Evolutionary conservation across 2,797 vertebrate genomes (phyloP).

Genomic region (Pteropus rufus): DNA sequence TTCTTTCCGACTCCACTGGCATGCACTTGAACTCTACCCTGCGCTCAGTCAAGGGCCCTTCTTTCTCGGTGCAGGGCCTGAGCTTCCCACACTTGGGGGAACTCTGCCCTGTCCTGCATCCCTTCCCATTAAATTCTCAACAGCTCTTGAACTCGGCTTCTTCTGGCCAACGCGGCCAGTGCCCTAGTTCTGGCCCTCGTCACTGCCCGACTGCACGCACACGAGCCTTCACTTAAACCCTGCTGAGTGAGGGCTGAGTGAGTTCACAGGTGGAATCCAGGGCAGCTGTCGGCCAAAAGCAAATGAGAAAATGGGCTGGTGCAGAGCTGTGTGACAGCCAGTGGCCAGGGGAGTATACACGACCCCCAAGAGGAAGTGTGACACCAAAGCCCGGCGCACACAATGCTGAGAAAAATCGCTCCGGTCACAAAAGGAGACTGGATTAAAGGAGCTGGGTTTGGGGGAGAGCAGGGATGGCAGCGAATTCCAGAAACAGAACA

Average conservation of each 20-base stretch:
- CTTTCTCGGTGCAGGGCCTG: too few relatives aligned
- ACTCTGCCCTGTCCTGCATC: too few relatives aligned
- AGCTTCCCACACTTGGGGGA: too few relatives aligned
- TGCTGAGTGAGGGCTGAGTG: too few relatives aligned
- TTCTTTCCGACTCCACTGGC: too few relatives aligned
- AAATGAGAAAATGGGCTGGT: neutral
- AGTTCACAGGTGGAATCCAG: neutral
- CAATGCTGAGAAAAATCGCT: neutral
- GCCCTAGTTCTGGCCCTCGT: neutral
- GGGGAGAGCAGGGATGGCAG: neutral
- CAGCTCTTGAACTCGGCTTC: neutral
- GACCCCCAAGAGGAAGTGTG: neutral
- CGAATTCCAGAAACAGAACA: neutral
- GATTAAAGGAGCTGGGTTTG: neutral
- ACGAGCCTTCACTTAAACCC: neutral
- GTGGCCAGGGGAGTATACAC: neutral
- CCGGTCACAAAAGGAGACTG: neutral
- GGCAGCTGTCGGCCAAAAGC: neutral
- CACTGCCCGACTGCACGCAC: neutral
- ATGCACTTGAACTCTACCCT: too few relatives aligned
- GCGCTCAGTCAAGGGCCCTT: too few relatives aligned
- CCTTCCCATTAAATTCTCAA: neutral
- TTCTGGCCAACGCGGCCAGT: rapidly evolving
- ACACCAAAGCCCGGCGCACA: neutral
- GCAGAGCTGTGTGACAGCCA: neutral